Conservation (phyloP, 1,140 invertebrate species). For the Bombyx mandarina region DNA sequence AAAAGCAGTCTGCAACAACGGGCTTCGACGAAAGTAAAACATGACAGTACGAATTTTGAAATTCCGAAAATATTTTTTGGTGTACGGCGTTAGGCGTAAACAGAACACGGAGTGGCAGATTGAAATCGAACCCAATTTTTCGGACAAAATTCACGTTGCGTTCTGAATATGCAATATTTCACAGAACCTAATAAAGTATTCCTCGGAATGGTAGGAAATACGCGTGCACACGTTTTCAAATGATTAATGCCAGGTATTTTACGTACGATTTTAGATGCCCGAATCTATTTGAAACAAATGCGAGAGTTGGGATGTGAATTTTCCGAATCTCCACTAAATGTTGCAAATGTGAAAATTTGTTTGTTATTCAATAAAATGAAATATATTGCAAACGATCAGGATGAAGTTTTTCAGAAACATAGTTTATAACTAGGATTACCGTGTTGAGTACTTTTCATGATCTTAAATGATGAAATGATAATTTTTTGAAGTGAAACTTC, state of each 20-base stretch:
- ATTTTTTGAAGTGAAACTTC: too few relatives aligned
- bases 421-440: background rate
- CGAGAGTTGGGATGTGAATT: background rate
- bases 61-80: conserved; percentile 10
- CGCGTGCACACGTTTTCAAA: conserved; percentile 5
- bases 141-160: conserved; percentile 33
- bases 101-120: conserved; percentile 10
- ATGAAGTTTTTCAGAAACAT: background rate
- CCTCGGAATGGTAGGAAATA: conserved; percentile 23
- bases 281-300: too few relatives aligned
- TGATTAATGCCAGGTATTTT: background rate
- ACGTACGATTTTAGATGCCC: too few relatives aligned
- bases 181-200: conserved; percentile 45
- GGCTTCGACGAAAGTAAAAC: conserved; percentile 3
- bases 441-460: too few relatives aligned
- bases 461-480: too few relatives aligned
- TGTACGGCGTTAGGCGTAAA: background rate
- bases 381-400: too few relatives aligned
- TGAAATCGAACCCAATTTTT: conserved; percentile 28
- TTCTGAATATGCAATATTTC: conserved; percentile 53
- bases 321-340: background rate
- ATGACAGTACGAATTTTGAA: conserved; percentile 4
- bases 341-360: background rate
- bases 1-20: background rate
- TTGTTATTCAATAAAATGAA: too few relatives aligned